Conservation (phyloP, 1,140 invertebrate species). For the Steinernema feltiae region DNA sequence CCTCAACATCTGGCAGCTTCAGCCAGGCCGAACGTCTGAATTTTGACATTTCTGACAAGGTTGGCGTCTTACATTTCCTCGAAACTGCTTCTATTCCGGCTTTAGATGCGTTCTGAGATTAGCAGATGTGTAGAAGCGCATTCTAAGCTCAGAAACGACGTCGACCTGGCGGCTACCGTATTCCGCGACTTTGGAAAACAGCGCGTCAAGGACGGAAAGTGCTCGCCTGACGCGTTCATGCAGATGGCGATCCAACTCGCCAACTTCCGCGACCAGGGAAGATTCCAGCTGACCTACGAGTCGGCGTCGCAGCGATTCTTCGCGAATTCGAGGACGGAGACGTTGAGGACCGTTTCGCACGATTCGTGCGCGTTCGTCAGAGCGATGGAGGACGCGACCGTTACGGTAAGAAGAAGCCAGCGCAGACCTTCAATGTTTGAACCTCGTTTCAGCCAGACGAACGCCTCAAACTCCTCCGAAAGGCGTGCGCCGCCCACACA, state of each 20-base stretch:
- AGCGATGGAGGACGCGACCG: too few species aligned
- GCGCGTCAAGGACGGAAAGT: conserved; percentile 59
- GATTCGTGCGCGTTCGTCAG: too few species aligned
- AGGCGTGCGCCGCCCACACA: too few species aligned
- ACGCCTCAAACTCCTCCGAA: too few species aligned
- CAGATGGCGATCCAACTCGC: conserved; percentile 62
- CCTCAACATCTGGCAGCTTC: not conserved
- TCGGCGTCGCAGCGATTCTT: conserved; percentile 92
- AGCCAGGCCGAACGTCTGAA: conserved; percentile 16
- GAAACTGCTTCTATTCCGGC: not conserved
- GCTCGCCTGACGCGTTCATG: conserved; percentile 62
- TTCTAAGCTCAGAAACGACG: conserved; percentile 14
- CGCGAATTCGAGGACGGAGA: too few species aligned
- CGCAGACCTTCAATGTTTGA: too few species aligned
- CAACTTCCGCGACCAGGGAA: conserved; percentile 68
- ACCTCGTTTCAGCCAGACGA: too few species aligned
- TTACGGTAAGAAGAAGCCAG: too few species aligned
- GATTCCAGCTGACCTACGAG: conserved; percentile 88
- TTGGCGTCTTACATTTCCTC: not conserved
- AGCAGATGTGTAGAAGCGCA: conserved; percentile 32
- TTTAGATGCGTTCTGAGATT: conserved; percentile 35
- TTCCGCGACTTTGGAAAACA: conserved; percentile 47
- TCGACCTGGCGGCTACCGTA: conserved; percentile 41
- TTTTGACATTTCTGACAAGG: conserved; percentile 13
- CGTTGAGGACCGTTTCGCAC: too few species aligned